Percentiles rank a stretch among this genome's conserved stretches.
phyloP scores from a whole-genome alignment of 2,888 invertebrate genomes.

The Deilephila porcellus region DNA sequence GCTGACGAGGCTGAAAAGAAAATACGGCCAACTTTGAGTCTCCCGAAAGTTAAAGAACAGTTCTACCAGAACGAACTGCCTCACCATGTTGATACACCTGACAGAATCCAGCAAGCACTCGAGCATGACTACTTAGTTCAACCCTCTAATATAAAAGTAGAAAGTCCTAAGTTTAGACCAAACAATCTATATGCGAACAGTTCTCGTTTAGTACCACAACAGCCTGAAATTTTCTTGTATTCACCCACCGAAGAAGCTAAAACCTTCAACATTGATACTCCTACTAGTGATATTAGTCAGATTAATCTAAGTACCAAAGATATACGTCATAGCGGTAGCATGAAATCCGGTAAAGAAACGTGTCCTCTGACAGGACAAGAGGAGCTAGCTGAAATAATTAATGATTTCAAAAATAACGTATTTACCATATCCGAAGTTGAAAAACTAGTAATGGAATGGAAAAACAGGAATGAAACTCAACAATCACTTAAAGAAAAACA shows the following conservation, averaged over 20 bases:
- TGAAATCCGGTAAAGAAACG: conserved; percentile 75
- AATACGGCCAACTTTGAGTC: conserved; percentile 75
- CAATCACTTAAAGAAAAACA: conserved; percentile 94
- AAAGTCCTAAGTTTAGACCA: conserved; percentile 78
- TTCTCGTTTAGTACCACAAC: conserved; percentile 73
- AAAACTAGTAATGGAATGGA: conserved; percentile 93
- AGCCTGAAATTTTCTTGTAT: conserved; percentile 75
- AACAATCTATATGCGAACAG: conserved; percentile 79
- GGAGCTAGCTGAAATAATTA: conserved; percentile 93
- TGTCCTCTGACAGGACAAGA: conserved; percentile 86
- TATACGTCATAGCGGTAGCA: conserved; percentile 67
- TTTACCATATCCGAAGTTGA: conserved; percentile 94
- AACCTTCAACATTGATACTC: conserved; percentile 76
- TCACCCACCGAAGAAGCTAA: conserved; percentile 82
- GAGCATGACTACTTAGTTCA: conserved; percentile 86
- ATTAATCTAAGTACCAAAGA: conserved; percentile 78
- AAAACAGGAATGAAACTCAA: conserved; percentile 93
- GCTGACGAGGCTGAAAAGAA: conserved; percentile 62
- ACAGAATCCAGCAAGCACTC: conserved; percentile 78
- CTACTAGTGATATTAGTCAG: conserved; percentile 81
- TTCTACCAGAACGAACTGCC: conserved; percentile 81
- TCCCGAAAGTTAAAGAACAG: conserved; percentile 76
- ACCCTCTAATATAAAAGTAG: conserved; percentile 86
- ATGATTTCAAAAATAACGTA: conserved; percentile 95
- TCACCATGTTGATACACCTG: conserved; percentile 62